These are phyloP conservation scores for Bubo blakistoni DNA, from an alignment of 2,113 vertebrate species.

Conservation along the genomic window DNA sequence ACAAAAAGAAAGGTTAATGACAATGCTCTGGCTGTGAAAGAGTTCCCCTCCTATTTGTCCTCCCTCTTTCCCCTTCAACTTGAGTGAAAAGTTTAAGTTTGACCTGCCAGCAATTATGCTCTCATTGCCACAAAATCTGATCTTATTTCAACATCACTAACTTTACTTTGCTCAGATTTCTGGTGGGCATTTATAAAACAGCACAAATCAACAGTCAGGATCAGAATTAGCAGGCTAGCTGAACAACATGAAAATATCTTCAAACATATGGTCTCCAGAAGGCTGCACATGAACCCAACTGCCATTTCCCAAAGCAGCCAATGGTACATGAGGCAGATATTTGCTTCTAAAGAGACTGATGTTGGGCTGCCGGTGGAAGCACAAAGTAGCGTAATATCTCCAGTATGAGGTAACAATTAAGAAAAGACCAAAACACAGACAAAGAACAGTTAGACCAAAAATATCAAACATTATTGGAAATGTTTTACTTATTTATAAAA, in stretches of 20 bases:
- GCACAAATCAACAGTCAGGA: neutral
- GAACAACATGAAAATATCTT: neutral
- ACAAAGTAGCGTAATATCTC: neutral
- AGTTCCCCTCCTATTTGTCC: neutral
- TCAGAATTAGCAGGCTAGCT: neutral
- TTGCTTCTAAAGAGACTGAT: too few relatives aligned
- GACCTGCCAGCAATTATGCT: neutral
- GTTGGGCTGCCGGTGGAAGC: neutral
- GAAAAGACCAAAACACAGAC: neutral
- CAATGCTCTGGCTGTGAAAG: neutral
- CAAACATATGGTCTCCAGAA: neutral
- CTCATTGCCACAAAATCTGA: neutral
- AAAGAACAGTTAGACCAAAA: neutral
- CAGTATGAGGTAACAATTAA: fast-evolving
- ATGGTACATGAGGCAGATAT: fast-evolving
- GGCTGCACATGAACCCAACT: neutral
- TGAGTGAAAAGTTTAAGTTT: neutral
- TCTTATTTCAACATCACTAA: neutral
- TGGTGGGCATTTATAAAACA: neutral
- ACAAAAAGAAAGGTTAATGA: neutral
- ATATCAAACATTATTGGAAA: neutral
- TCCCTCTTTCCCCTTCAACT: neutral
- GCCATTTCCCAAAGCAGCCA: neutral
- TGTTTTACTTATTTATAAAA: neutral
- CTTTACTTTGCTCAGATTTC: neutral